Percentiles rank a stretch among this genome's conserved stretches.
Evolutionary conservation across 30 jellyfish, hydroid and myxozoan species (phyloP).

Genomic region (Chrysaora quinquecirrha): DNA sequence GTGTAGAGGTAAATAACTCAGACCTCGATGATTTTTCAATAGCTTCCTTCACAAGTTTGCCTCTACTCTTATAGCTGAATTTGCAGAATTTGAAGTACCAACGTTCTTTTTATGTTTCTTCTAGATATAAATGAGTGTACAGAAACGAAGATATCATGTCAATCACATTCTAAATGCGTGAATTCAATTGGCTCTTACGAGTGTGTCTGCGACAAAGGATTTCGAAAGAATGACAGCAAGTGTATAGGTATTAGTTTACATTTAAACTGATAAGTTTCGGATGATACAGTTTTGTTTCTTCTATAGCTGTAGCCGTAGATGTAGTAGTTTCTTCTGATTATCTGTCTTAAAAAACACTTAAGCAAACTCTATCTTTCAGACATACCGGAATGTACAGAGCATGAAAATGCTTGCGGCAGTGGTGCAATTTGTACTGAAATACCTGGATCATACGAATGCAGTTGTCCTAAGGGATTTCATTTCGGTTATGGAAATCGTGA

Average conservation of each 20-base stretch:
- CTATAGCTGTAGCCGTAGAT: too few relatives aligned
- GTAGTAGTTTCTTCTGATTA: too few relatives aligned
- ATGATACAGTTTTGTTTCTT: too few relatives aligned
- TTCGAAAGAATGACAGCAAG: slow-evolving; percentile 54
- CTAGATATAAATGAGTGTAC: slow-evolving; percentile 75
- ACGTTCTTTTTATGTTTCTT: too few relatives aligned
- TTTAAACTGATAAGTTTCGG: too few relatives aligned
- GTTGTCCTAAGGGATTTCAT: slow-evolving; percentile 69
- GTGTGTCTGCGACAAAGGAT: slow-evolving; percentile 73
- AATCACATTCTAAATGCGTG: slow-evolving; percentile 51
- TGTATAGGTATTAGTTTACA: slow-evolving; percentile 77
- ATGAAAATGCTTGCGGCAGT: slow-evolving; percentile 59
- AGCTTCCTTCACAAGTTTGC: too few relatives aligned
- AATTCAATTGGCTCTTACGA: slow-evolving; percentile 71
- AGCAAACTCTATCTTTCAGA: too few relatives aligned
- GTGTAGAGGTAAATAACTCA: slow-evolving; percentile 55
- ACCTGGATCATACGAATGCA: slow-evolving; percentile 77
- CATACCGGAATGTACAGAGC: slow-evolving; percentile 73
- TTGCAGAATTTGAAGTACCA: too few relatives aligned
- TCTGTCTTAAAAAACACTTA: too few relatives aligned
- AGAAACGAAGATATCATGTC: slow-evolving; percentile 46
- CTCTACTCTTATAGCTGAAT: too few relatives aligned
- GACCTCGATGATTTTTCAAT: too few relatives aligned
- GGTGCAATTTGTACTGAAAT: slow-evolving; percentile 62
- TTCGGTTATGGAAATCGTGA: slow-evolving; percentile 54